These are phyloP conservation scores for Carcharodon carcharias DNA, from an alignment of 2,797 vertebrate genomes.

Conservation along the genomic window DNA sequence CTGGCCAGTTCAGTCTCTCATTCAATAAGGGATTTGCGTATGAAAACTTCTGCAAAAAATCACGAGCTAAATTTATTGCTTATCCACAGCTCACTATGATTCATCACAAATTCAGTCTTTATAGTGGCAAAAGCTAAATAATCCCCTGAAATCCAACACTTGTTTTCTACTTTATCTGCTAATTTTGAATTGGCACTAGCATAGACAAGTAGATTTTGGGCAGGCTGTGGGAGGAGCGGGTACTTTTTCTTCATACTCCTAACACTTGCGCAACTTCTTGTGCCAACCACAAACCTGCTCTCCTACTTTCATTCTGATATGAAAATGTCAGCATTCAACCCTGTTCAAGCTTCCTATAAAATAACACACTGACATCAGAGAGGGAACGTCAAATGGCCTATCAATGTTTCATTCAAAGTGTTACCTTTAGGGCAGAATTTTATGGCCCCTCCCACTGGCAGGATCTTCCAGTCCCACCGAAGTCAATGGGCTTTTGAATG, in stretches of 20 bases:
- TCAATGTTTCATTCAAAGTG: not conserved
- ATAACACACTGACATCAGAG: too few relatives aligned
- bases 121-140: not conserved
- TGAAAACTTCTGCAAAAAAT: not conserved
- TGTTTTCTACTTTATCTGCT: not conserved
- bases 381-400: not conserved
- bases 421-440: not conserved
- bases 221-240: not conserved
- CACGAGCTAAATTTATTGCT: not conserved
- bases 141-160: not conserved
- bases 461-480: too few relatives aligned
- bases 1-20: not conserved
- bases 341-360: not conserved
- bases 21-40: not conserved
- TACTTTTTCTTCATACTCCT: not conserved
- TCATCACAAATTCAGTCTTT: not conserved
- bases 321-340: not conserved
- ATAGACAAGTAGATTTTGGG: not conserved
- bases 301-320: not conserved
- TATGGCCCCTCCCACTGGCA: too few relatives aligned
- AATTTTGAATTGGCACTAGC: not conserved
- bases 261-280: not conserved
- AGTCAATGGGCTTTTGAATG: too few relatives aligned
- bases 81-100: not conserved
- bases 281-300: not conserved